Evolutionary conservation across 2,888 invertebrate genomes (phyloP), one percentile per base, ranked within the genome.

Genomic region (Lasioglossum pauxillum): DNA sequence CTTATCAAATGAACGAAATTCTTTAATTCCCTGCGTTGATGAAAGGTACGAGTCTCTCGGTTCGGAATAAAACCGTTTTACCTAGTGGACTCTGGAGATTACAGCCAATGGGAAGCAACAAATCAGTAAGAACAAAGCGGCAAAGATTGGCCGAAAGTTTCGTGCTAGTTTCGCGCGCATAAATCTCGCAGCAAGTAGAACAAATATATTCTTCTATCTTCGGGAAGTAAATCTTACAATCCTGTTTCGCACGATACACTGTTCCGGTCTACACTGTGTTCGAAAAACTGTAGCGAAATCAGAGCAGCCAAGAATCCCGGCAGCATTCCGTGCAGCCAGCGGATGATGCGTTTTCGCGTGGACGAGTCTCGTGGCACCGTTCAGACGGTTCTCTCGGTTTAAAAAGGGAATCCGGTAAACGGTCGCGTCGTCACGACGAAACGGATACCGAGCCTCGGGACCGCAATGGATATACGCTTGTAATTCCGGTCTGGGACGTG

Each of bases 361-460:
- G 31, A 23, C 38, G 38, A 7, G 23, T 19, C 69, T 12, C 67
- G 19, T 38, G 38, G 38, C 38, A 53, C 49, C 49, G 69, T 12
- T 64, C 19, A 41, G 44, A 81, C 64, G 49, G 49, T 53, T 83
- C 73, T 72, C 44, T 31, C 31, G 38, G 60, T 74, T 38, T 16
- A 23, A 19, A 44, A n/a, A 5, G 38, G 76, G 57, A 41, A 49
- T 35, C 23, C 27, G 72, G 41, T 35, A 60, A 31, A 80, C 74
- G 79, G 74, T 80, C 77, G 75, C 8, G 78, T 78, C 80, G 80
- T 71, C 31, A 69, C 38, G 67, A n/a, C 64, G 78, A 64, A 82
- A 16, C 73, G 74, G 85, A 82, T 86, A 86, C 84, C 84, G 72
- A 75, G 69, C 82, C 88, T 86, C 82, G 73, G 74, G 49, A 78